A percentile compares a stretch with the other conserved stretches of the same genome.
These are phyloP conservation scores for Microcaecilia unicolor DNA, from an alignment of 2,797 vertebrate genomes.

Conservation along the genomic window DNA sequence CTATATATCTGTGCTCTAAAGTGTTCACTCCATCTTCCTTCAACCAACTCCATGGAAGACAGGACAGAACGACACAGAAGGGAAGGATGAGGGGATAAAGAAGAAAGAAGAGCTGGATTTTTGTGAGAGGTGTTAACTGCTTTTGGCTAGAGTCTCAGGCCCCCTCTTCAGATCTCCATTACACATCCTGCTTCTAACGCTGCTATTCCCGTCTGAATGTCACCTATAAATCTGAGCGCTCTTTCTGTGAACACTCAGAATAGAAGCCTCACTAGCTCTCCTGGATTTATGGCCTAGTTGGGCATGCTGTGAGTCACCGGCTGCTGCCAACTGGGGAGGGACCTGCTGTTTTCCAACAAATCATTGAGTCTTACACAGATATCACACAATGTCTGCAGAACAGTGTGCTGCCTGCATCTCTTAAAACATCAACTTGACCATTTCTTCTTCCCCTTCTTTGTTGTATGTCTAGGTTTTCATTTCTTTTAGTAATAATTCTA, in stretches of 20 bases:
- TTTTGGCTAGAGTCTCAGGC: constrained; percentile 54
- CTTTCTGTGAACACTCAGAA: constrained; percentile 49
- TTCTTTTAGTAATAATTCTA: no score
- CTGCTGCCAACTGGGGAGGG: constrained; percentile 16
- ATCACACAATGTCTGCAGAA: no score
- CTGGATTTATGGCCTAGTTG: constrained; percentile 45
- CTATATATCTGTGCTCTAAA: neutral
- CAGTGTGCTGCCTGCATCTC: no score
- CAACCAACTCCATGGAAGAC: neutral
- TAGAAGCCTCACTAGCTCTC: constrained; percentile 50
- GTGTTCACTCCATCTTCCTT: neutral
- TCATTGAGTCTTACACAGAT: no score
- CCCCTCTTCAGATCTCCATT: constrained; percentile 61
- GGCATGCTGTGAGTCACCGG: constrained; percentile 19
- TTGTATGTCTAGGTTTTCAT: no score
- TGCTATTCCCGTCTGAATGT: constrained; percentile 57
- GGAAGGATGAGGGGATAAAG: constrained; percentile 7
- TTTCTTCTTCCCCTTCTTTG: no score
- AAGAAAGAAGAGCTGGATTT: constrained; percentile 26
- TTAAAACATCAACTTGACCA: no score
- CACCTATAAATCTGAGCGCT: constrained; percentile 53
- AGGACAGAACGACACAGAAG: constrained; percentile 5
- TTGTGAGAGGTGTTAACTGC: constrained; percentile 62
- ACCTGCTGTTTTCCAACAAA: no score
- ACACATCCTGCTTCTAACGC: constrained; percentile 41